Evolutionary conservation across 2,113 vertebrate species (phyloP), one percentile per base, ranked within the genome.

Genomic region (Kryptolebias marmoratus): DNA sequence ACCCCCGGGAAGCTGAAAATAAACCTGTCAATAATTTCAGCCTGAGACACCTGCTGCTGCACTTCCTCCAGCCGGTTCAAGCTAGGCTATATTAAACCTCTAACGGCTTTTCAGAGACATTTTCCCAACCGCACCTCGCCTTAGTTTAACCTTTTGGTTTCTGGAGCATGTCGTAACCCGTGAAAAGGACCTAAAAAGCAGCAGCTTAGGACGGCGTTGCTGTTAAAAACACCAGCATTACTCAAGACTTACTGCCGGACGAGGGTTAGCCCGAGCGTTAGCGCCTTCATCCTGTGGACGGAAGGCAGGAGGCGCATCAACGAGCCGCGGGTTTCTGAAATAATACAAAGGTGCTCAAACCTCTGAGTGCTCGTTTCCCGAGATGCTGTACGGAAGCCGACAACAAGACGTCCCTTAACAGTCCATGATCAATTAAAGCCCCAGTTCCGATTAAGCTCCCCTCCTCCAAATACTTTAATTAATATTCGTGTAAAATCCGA

Each of bases 241-340:
- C 5, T 5, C 22, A 48, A 14, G 1, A 93, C 93, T 93, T 92
- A 94, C 93, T 94, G 93, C 81, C 93, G 90, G 18, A 93, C 89
- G 31, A 94, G 59, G 2, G 93, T 94, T 18, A 94, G 60, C 1
- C 73, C 90, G 42, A 91, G 85, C 1, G 77, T 84, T 0, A 94
- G 60, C 68, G 83, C 56, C 2, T n/a, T 64, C 77, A 82, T 89
- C 36, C 42, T 66, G 22, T 16, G 44, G 5, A 28, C 36, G 36
- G 57, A 54, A 1, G 28, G 6, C n/a, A 4, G 61, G 27, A 36
- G 8, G 3, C 52, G 3, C 47, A 48, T 3, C 3, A 36, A 36
- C 22, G 22, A 47, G 11, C 6, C 45, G 45, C 2, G 9, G 7
- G 6, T 9, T 47, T 49, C 48, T 18, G 48, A 18, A 5, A 1